These are phyloP conservation scores for Helleia helle DNA, from an alignment of 2,888 invertebrate genomes.

Conservation along the genomic window DNA sequence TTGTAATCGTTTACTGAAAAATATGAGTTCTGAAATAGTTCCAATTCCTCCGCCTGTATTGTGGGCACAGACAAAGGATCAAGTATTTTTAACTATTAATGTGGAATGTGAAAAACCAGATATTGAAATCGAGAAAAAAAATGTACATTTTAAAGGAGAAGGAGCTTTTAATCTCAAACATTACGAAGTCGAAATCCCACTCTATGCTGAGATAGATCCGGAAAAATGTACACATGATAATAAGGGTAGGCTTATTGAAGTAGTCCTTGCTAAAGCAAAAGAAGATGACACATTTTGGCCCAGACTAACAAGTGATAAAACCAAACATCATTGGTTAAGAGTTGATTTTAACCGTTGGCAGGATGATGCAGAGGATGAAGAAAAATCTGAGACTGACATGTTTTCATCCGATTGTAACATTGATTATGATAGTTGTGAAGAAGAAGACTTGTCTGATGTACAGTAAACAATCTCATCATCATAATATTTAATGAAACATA, in stretches of 20 bases:
- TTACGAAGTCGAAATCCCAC: constrained; percentile 89
- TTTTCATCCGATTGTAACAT: constrained; percentile 52
- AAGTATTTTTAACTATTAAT: constrained; percentile 90
- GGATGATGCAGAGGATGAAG: constrained; percentile 81
- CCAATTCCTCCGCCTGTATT: constrained; percentile 80
- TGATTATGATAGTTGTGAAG: constrained; percentile 65
- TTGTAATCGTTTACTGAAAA: not conserved
- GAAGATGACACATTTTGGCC: constrained; percentile 88
- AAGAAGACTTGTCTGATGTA: constrained; percentile 79
- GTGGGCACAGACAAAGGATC: constrained; percentile 92
- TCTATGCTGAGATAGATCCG: constrained; percentile 87
- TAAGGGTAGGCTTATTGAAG: constrained; percentile 81
- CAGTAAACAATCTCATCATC: constrained; percentile 55
- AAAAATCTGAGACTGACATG: constrained; percentile 85
- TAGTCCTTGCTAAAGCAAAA: constrained; percentile 78
- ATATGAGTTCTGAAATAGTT: constrained; percentile 22
- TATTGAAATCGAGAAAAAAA: constrained; percentile 79
- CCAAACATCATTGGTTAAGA: constrained; percentile 96
- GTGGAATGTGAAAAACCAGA: constrained; percentile 88
- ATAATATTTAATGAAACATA: no score
- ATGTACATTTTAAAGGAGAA: constrained; percentile 85
- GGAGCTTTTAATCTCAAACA: constrained; percentile 87
- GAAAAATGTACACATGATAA: constrained; percentile 82
- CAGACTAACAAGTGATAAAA: constrained; percentile 85
- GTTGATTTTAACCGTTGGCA: constrained; percentile 98